Evolutionary conservation across 1,140 invertebrate species (phyloP).

Genomic region (Bombus waltoni): DNA sequence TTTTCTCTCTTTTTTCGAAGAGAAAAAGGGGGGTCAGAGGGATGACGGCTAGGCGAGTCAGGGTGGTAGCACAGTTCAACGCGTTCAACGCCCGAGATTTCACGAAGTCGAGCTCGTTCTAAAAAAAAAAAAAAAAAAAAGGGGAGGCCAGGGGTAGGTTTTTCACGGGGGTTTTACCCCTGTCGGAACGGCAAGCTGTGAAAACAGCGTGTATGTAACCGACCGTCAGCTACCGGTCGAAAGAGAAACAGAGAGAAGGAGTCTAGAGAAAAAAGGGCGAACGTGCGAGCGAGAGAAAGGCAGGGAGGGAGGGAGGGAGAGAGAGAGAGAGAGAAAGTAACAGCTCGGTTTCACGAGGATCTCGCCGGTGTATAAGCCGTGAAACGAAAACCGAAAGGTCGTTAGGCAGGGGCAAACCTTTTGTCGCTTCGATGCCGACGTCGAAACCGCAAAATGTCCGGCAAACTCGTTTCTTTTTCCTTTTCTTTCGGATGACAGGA

Average conservation of each 20-base stretch:
- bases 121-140: constrained; percentile 41
- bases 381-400: constrained; percentile 81
- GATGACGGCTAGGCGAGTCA: neutral
- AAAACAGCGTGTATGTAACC: constrained; percentile 74
- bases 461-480: constrained; percentile 54
- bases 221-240: constrained; percentile 52
- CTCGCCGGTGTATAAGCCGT: constrained; percentile 76
- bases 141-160: constrained; percentile 47
- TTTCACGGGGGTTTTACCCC: constrained; percentile 60
- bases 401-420: constrained; percentile 81
- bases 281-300: constrained; percentile 31
- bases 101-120: constrained; percentile 60
- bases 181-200: constrained; percentile 76
- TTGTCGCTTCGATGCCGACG: constrained; percentile 80
- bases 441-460: constrained; percentile 78
- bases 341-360: constrained; percentile 78
- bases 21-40: neutral
- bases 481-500: constrained; percentile 24
- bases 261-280: constrained; percentile 20
- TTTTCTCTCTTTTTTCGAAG: neutral
- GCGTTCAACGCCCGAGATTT: constrained; percentile 66
- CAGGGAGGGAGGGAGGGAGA: neutral
- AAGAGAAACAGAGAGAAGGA: constrained; percentile 40
- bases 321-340: constrained; percentile 20
- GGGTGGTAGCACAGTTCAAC: constrained; percentile 73